phyloP scores from a whole-genome alignment of 2,888 invertebrate genomes.

The Polyommatus iphigenia region DNA sequence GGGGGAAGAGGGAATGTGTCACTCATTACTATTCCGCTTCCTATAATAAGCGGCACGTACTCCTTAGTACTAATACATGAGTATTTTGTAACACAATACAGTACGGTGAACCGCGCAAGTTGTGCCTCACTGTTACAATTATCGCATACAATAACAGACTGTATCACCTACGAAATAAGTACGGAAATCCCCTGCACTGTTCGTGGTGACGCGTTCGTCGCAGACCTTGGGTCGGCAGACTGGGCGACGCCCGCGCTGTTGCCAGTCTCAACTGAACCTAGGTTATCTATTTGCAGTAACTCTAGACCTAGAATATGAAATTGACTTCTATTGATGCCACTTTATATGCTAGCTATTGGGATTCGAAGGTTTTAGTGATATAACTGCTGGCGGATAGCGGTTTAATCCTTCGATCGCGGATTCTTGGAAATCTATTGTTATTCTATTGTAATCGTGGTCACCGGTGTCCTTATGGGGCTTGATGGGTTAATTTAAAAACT shows the following conservation, averaged over 20 bases:
- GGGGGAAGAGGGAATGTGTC: background rate
- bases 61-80: background rate
- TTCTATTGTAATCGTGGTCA: too few species aligned
- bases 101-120: background rate
- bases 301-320: background rate
- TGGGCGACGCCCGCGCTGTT: constrained; percentile 30
- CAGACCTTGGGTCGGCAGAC: constrained; percentile 23
- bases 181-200: background rate
- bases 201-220: background rate
- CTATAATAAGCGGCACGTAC: constrained; percentile 7
- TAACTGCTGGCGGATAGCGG: background rate
- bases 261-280: background rate
- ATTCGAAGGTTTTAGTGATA: background rate
- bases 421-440: too few species aligned
- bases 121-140: background rate
- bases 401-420: too few species aligned
- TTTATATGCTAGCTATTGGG: background rate
- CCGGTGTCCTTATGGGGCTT: too few species aligned
- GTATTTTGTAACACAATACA: constrained; percentile 28
- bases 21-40: constrained; percentile 4
- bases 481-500: too few species aligned
- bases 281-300: constrained; percentile 18
- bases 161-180: background rate
- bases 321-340: background rate
- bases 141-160: background rate